Evolutionary conservation across 2,113 vertebrate genomes (phyloP).

Genomic region (Leptobrachium leishanense): DNA sequence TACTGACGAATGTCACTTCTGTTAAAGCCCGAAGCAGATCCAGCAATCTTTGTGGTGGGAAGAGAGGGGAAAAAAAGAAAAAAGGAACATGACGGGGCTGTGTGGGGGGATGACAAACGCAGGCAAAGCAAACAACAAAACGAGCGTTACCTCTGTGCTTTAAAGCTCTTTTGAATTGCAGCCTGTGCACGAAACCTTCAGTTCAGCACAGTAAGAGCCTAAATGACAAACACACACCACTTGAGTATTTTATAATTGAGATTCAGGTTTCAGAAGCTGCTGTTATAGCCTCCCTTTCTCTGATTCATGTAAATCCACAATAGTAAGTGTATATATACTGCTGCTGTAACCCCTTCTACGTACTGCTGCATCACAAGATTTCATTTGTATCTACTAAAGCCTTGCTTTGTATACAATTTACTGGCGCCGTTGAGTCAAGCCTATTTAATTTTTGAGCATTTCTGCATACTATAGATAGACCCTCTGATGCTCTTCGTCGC

Average conservation of each 20-base stretch:
- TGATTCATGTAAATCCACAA: background rate
- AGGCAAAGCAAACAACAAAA: constrained; percentile 42
- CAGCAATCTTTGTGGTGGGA: constrained; percentile 60
- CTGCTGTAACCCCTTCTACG: background rate
- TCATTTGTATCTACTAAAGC: background rate
- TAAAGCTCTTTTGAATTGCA: constrained; percentile 53
- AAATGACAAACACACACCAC: constrained; percentile 4
- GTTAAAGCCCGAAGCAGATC: constrained; percentile 58
- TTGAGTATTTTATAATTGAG: background rate
- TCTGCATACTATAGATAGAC: background rate
- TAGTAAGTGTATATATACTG: background rate
- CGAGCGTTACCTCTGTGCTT: constrained; percentile 43
- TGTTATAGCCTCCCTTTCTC: background rate
- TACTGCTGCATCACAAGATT: background rate
- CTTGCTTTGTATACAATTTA: background rate
- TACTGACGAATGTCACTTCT: constrained; percentile 50
- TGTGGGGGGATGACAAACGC: constrained; percentile 38
- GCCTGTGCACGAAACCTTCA: constrained; percentile 14
- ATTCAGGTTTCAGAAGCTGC: constrained; percentile 2
- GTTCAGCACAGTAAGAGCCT: constrained; percentile 45
- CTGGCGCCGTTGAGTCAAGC: background rate
- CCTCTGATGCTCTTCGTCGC: background rate
- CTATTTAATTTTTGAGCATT: background rate
- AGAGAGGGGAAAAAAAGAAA: constrained; percentile 42
- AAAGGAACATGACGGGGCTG: constrained; percentile 42